Base-by-base conservation (phyloP, 2,888 invertebrate genomes). In the Dryobotodes eremita region DNA sequence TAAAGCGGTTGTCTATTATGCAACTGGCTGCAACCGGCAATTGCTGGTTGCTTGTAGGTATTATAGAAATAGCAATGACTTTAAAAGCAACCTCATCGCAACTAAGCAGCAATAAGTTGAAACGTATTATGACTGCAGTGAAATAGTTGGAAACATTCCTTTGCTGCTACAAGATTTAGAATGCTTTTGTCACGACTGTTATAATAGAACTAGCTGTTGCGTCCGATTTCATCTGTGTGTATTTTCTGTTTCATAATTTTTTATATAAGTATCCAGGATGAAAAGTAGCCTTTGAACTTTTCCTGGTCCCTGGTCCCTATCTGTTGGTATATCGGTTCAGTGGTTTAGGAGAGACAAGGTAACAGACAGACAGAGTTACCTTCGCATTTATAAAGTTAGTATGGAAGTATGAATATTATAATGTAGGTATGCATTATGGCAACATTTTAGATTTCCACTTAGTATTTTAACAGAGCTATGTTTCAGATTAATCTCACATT, bases 1-100 rank as follows among this genome's bases (percentile, higher is more conserved):
- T 85, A 79, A 84, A 87, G 66, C 48, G 48, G 26, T 78, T 77
- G 77, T 79, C 79, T 82, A 72, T 78, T 80, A 78, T 75, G 62
- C 74, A 77, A 69, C 72, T 71, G 64, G 66, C 65, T 77, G 74
- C 75, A 77, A 75, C 69, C 80, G 73, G 71, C 48, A 36, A 80
- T 68, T 75, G 46, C 55, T 53, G 20, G 42, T 64, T 73, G 46
- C 61, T 64, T 48, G 23, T n/a, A 13, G 17, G 3, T 53, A 31
- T 62, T 55, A 31, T 26, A 46, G 55, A 31, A 59, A 46, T 31
- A 70, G 15, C 17, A 64, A 69, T 36, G 15, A 72, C 31, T 66
- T 84, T 70, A 31, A 46, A 50, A 75, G 71, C 59, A 74, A 77
- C 20, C 68, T 75, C 59, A 36, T 69, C 17, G 50, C 71, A 59